Evolutionary conservation across 2,113 vertebrate genomes (phyloP).

Genomic region (Hyperopisus bebe): DNA sequence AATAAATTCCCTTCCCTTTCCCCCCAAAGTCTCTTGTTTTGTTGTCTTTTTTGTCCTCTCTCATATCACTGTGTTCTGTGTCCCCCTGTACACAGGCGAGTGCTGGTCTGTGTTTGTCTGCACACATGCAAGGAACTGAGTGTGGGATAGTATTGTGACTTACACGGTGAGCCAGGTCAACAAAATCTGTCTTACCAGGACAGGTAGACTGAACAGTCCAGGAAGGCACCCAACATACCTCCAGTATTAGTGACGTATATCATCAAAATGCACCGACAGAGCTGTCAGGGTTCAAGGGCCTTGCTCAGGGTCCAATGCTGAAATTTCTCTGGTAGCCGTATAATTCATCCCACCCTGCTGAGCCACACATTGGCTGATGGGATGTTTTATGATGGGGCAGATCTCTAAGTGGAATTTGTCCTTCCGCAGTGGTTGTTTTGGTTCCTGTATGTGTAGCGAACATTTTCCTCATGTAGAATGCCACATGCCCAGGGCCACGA

Average conservation of each 20-base stretch:
- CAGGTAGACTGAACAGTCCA: background rate
- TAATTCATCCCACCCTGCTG: background rate
- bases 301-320: too few species aligned
- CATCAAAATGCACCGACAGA: too few species aligned
- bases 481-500: background rate
- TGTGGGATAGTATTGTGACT: background rate
- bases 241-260: too few species aligned
- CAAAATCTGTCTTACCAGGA: background rate
- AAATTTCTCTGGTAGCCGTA: too few species aligned
- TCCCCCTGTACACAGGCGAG: background rate
- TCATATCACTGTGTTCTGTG: background rate
- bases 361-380: too few species aligned
- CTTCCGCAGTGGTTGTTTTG: background rate
- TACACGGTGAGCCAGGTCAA: background rate
- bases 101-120: background rate
- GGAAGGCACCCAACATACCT: background rate
- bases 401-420: too few species aligned
- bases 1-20: conserved; percentile 52
- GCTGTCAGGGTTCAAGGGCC: too few species aligned
- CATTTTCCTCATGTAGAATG: background rate
- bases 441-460: background rate
- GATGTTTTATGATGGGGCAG: too few species aligned
- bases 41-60: conserved; percentile 14
- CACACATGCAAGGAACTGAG: background rate
- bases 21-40: conserved; percentile 40